Evolutionary conservation across 2,888 invertebrate genomes (phyloP), one percentile per base, ranked within the genome.

Genomic region (Drosophila mimetica): DNA sequence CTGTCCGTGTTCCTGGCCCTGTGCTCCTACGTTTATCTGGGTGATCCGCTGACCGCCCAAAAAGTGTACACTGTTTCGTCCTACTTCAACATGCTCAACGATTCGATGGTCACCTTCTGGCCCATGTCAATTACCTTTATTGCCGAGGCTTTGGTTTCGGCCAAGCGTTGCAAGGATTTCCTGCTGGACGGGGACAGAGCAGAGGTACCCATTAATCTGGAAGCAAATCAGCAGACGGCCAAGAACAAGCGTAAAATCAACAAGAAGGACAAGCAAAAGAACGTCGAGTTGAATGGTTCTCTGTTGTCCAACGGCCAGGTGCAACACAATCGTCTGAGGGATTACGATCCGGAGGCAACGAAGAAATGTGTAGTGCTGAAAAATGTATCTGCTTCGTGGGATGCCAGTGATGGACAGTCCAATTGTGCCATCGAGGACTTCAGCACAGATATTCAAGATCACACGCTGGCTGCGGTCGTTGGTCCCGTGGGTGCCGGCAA

Each of bases 31-130:
- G 93, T 95, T 2, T 92, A 95, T 0, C 91, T 94, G 28, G 94
- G 94, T 0, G 93, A 95, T 81, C 74, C 79, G 0, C 92, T 97
- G 2, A 95, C 95, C 0, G 95, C 97, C 0, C 95, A 96, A 55
- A 95, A 94, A 89, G 94, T 96, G 0, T 97, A 96, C 89, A 95
- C 96, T 7, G 93, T 96, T 34, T 95, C 96, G 28, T 95, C 97
- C 0, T 95, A 96, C 77, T 97, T 96, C 88, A 96, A 96, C 79
- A 95, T 96, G 64, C 91, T 97, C 4, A 94, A 96, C 42, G 94
- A 96, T 60, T 94, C 95, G 0, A 93, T 97, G 91, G 96, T 96
- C 0, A 95, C 96, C 34, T 97, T 96, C 89, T 95, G 97, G 80
- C 97, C 97, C 0, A 93, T 94, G 79, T 96, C 96, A 0, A 94